These are phyloP conservation scores for Falco punctatus DNA, from an alignment of 2,113 vertebrate genomes.

Conservation along the genomic window DNA sequence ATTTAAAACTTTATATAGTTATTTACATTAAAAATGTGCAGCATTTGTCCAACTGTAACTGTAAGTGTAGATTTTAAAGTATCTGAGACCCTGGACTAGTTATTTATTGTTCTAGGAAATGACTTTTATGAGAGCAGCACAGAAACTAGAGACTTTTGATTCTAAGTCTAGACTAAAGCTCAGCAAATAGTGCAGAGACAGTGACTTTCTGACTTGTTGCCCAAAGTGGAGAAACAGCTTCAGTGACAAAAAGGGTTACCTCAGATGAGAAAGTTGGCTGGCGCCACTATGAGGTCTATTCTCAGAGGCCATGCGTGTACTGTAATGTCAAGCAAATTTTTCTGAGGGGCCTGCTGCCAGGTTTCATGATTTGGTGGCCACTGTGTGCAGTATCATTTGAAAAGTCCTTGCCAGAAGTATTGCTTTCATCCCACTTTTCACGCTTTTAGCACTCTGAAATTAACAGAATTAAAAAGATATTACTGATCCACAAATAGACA, in stretches of 20 bases:
- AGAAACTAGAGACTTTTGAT: slow-evolving; percentile 35
- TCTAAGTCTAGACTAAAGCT: slow-evolving; percentile 56
- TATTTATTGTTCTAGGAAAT: slow-evolving; percentile 67
- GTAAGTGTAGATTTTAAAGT: slow-evolving; percentile 31
- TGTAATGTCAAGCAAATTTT: background rate
- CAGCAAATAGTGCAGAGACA: slow-evolving; percentile 17
- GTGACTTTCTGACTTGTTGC: background rate
- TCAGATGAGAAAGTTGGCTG: background rate
- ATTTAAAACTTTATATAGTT: slow-evolving; percentile 29
- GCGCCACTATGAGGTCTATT: background rate
- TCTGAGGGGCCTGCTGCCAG: background rate
- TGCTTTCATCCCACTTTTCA: background rate
- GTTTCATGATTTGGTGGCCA: background rate
- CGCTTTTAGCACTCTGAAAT: background rate
- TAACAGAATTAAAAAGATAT: background rate
- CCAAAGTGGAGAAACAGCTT: background rate
- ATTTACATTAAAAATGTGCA: slow-evolving; percentile 47
- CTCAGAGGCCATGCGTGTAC: background rate
- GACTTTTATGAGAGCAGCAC: background rate
- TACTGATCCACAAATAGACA: background rate
- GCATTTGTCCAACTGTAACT: slow-evolving; percentile 18
- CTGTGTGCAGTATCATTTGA: background rate
- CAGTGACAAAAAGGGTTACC: background rate
- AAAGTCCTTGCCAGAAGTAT: background rate
- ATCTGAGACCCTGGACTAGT: slow-evolving; percentile 34